Base-by-base conservation (phyloP, 2,113 vertebrate species). In the Gopherus evgoodei region DNA sequence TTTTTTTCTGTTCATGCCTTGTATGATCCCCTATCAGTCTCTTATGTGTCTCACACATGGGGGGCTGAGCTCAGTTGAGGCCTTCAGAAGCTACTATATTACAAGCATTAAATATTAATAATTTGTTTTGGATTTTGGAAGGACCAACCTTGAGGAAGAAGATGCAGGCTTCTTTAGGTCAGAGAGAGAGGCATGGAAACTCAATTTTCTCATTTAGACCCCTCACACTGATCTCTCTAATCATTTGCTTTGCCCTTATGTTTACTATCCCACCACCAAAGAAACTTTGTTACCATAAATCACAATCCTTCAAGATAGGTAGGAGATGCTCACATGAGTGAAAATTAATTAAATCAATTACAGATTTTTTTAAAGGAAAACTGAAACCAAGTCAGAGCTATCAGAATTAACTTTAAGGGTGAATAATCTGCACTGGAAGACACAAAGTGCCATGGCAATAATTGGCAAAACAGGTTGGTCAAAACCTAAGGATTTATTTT, bases 351-450 rank as follows among this genome's bases (percentile, higher is more conserved):
- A 91, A 87, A 95, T n/a, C 47, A 95, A 93, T 9, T 54, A 11
- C 25, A 81, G 47, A 69, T 35, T 65, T 65, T 89, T 89, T 94
- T 79, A 91, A 94, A 93, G 93, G 35, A 4, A 3, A 88, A 91
- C 54, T 79, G 38, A 95, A 91, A 78, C 29, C 25, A 88, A 81
- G 9, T 10, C 13, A 88, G 80, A 91, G 19, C 42, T 83, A 25
- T 89, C 2, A 35, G 69, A 89, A 54, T 78, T 69, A 31, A 10
- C 49, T 9, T 11, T 84, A 88, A 57, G 69, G 94, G n/a, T 35
- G 79, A 11, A 21, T 87, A 93, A 91, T 88, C 59, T 44, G 5
- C 7, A 12, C 22, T 93, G 35, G 31, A 90, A 88, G 62, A 52
- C 6, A 44, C 52, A 81, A 17, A 59, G 69, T 83, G 52, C 84